Conservation (phyloP, 2,113 vertebrate genomes). For the Tupaia tana region DNA sequence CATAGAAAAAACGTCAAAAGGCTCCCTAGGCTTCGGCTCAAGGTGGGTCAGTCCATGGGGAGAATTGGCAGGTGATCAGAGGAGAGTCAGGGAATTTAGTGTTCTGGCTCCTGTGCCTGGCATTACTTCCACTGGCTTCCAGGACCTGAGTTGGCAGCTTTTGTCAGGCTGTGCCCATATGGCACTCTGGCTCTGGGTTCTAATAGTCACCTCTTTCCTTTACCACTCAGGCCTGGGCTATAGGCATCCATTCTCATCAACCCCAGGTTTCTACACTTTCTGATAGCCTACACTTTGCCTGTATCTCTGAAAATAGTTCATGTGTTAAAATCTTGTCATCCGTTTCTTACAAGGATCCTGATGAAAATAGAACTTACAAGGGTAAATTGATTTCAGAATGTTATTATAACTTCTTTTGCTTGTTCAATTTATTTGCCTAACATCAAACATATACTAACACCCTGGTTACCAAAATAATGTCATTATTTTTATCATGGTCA, state of each 20-base stretch:
- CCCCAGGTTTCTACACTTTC: neutral
- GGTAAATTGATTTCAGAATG: conserved; percentile 8
- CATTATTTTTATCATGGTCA: neutral
- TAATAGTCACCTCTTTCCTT: neutral
- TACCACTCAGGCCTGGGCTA: neutral
- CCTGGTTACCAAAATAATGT: neutral
- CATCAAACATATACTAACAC: neutral
- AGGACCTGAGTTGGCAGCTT: neutral
- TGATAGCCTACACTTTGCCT: neutral
- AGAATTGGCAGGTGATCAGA: neutral
- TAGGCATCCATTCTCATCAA: neutral
- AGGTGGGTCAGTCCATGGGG: neutral
- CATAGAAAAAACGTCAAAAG: neutral
- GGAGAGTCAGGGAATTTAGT: neutral
- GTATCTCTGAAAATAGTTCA: neutral
- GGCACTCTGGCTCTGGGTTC: neutral
- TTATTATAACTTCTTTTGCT: neutral
- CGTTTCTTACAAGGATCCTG: neutral
- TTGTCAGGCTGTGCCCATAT: neutral
- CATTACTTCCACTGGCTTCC: neutral
- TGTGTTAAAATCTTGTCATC: neutral
- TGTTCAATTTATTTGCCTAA: neutral
- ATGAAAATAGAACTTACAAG: neutral
- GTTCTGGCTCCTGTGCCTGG: too few relatives aligned
- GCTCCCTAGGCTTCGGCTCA: neutral